These are phyloP conservation scores for Emydocephalus ijimae DNA, from an alignment of 2,113 vertebrate species.

Conservation along the genomic window DNA sequence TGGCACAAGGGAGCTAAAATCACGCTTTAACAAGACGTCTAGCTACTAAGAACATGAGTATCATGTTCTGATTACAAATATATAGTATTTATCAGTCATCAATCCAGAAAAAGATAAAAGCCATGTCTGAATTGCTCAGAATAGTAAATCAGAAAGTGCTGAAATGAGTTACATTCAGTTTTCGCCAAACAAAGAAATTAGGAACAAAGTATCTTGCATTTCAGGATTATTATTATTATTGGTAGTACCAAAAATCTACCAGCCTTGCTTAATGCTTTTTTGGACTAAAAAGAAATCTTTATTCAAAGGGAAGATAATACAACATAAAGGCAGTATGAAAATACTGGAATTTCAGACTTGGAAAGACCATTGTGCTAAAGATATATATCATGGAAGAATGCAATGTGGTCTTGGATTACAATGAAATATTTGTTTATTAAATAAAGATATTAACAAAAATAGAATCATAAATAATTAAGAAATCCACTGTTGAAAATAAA, in stretches of 20 bases:
- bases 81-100: constrained; percentile 52
- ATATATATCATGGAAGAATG: neutral
- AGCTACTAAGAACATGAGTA: constrained; percentile 14
- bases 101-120: constrained; percentile 39
- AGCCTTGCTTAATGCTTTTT: neutral
- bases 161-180: constrained; percentile 31
- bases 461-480: neutral
- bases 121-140: constrained; percentile 19
- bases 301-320: neutral
- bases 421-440: neutral
- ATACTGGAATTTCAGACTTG: neutral
- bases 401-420: neutral
- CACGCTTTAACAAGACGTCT: constrained; percentile 48
- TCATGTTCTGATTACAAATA: constrained; percentile 41
- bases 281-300: neutral
- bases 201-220: neutral
- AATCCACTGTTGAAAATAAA: neutral
- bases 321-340: neutral
- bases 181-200: neutral
- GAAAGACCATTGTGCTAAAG: neutral
- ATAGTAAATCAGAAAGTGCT: constrained; percentile 14
- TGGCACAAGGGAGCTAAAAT: constrained; percentile 49
- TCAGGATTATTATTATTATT: neutral
- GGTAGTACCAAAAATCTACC: neutral
- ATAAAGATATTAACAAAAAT: neutral